Conservation (phyloP, 2,113 vertebrate genomes). For the Neomonachus schauinslandi region DNA sequence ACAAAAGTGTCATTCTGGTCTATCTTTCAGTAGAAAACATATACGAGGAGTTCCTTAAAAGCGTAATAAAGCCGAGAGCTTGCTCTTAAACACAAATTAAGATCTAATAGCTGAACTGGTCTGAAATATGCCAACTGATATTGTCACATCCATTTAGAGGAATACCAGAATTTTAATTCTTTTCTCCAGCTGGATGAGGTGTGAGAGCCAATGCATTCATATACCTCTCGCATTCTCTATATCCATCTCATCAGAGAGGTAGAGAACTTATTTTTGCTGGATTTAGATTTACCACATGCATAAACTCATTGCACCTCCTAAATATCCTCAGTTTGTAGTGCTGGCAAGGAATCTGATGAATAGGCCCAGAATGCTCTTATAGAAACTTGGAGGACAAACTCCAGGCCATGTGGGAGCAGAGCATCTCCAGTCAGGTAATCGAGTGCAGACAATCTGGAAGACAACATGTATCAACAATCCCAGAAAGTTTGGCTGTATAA, state of each 20-base stretch:
- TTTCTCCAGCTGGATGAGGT: not conserved
- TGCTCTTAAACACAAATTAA: constrained; percentile 51
- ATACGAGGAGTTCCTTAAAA: constrained; percentile 21
- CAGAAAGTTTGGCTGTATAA: constrained; percentile 49
- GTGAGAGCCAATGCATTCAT: not conserved
- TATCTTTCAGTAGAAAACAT: constrained; percentile 58
- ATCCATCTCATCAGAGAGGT: not conserved
- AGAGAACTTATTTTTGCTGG: constrained; percentile 29
- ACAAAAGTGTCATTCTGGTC: constrained; percentile 7
- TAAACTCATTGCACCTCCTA: not conserved
- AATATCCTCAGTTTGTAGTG: not conserved
- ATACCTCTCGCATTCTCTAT: not conserved
- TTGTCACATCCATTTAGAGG: not conserved
- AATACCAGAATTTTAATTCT: constrained; percentile 28
- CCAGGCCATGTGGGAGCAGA: not conserved
- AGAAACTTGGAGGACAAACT: not conserved
- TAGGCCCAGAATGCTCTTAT: not conserved
- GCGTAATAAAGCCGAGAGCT: not conserved
- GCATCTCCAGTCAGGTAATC: not conserved
- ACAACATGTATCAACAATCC: not conserved
- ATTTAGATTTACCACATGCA: not conserved
- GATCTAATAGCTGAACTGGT: not conserved
- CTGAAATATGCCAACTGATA: constrained; percentile 22
- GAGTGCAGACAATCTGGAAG: not conserved
- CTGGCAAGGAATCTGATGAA: not conserved